Conservation (phyloP, 2,113 vertebrate species). For the Bubo bubo region DNA sequence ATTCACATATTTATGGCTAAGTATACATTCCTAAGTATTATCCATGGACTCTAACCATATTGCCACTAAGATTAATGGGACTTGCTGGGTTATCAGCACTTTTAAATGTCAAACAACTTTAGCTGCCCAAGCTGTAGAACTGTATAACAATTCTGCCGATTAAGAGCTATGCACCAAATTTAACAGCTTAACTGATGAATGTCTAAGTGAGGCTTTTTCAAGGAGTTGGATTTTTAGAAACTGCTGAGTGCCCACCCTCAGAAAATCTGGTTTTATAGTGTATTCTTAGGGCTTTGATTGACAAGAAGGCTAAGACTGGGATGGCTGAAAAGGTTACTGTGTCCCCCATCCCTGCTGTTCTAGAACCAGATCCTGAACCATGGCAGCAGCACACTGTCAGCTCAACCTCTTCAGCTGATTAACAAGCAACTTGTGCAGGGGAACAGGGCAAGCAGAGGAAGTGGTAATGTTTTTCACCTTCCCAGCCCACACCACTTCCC, state of each 20-base stretch:
- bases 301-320: conserved; percentile 26
- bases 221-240: background rate
- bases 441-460: background rate
- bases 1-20: background rate
- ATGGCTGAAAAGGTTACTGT: background rate
- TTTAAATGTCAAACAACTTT: background rate
- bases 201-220: background rate
- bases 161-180: background rate
- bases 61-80: background rate
- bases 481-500: background rate
- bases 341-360: conserved; percentile 21
- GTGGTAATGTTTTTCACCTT: background rate
- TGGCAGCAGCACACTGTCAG: background rate
- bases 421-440: background rate
- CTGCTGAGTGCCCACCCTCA: conserved; percentile 3
- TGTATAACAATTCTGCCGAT: background rate
- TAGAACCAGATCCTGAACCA: background rate
- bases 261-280: conserved; percentile 48
- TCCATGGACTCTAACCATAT: background rate
- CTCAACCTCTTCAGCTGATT: background rate
- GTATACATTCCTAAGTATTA: background rate
- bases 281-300: conserved; percentile 58
- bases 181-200: background rate
- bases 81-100: background rate
- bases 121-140: background rate